These are phyloP conservation scores for Crocallis elinguaria DNA, from an alignment of 2,888 invertebrate species.

Conservation along the genomic window DNA sequence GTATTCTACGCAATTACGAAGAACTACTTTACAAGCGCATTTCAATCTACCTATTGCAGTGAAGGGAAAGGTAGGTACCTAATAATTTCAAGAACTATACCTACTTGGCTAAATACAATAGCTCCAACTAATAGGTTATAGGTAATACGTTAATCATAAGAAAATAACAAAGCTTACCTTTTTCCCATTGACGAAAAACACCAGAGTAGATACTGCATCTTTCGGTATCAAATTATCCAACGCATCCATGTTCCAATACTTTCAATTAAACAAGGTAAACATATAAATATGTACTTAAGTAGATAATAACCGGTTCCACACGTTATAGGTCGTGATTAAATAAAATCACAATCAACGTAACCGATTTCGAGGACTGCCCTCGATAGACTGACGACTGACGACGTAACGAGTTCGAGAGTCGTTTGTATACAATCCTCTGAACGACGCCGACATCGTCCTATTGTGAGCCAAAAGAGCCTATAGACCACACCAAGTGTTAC, in stretches of 20 bases:
- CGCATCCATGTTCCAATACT: slow-evolving; percentile 25
- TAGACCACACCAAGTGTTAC: no score
- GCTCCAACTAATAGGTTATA: no score
- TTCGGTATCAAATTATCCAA: slow-evolving; percentile 52
- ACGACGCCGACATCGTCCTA: no score
- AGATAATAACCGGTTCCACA: slow-evolving; percentile 25
- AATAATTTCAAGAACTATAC: neutral
- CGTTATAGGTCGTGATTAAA: slow-evolving; percentile 10
- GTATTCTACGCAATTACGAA: no score
- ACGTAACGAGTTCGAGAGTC: neutral
- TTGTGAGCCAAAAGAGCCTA: no score
- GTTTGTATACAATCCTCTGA: no score
- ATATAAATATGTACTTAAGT: neutral
- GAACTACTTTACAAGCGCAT: no score
- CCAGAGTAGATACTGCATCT: slow-evolving; percentile 60
- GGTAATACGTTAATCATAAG: no score
- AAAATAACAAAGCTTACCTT: slow-evolving; percentile 74
- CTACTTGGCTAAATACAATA: neutral
- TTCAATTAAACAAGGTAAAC: neutral
- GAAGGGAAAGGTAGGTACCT: no score
- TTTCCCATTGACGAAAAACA: slow-evolving; percentile 87
- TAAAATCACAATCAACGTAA: slow-evolving; percentile 21
- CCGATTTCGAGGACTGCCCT: slow-evolving; percentile 33
- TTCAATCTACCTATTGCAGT: no score
- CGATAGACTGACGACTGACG: slow-evolving; percentile 34